Conservation (phyloP, 2,113 vertebrate genomes). For the Gyps fulvus region DNA sequence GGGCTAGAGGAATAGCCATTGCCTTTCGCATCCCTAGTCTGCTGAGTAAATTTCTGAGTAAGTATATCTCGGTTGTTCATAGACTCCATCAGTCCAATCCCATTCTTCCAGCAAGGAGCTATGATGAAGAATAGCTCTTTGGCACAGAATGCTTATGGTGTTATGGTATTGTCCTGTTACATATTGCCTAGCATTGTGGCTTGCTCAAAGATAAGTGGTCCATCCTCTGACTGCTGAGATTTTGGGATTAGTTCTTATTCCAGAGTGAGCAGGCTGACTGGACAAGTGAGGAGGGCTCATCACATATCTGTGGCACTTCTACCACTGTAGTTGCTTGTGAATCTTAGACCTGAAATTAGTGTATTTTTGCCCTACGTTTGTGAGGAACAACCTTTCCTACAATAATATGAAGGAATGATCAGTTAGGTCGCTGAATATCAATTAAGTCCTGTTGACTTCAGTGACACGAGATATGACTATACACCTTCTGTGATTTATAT, state of each 20-base stretch:
- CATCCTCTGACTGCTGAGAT: not conserved
- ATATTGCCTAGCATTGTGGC: not conserved
- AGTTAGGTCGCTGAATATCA: not conserved
- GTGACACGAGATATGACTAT: not conserved
- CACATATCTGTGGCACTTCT: not conserved
- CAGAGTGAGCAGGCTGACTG: not conserved
- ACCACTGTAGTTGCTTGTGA: not conserved
- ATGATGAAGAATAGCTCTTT: not conserved
- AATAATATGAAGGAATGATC: not conserved
- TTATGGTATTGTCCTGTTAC: not conserved
- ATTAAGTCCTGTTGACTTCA: slow-evolving; percentile 28
- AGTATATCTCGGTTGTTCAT: not conserved
- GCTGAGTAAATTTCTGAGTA: not conserved
- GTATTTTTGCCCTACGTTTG: not conserved
- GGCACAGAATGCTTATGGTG: not conserved
- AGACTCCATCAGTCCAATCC: not conserved
- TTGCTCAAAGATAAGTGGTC: not conserved
- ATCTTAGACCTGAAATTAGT: not conserved
- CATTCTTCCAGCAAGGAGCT: not conserved
- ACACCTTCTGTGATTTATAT: slow-evolving; percentile 20
- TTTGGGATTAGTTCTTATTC: not conserved
- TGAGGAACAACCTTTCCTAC: not conserved
- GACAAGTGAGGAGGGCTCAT: not conserved
- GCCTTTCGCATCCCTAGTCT: not conserved
- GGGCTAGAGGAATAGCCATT: not conserved